These are phyloP conservation scores for Xenentodon cancila DNA, from an alignment of 2,797 vertebrate genomes.

Conservation along the genomic window DNA sequence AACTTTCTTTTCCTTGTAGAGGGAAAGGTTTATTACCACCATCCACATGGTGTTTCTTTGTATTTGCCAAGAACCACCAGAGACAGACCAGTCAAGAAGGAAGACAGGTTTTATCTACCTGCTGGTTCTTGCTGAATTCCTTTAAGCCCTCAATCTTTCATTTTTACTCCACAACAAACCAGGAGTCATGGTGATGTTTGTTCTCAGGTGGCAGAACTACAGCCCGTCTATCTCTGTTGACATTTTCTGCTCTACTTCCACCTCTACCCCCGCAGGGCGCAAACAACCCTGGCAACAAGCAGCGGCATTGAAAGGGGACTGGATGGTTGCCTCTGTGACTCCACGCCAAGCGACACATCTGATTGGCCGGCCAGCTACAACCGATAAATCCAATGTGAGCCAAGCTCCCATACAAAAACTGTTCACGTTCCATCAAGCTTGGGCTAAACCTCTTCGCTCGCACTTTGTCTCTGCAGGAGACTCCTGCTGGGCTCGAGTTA, in stretches of 20 bases:
- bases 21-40: too few relatives aligned
- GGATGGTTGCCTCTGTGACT: constrained; percentile 60
- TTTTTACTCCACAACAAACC: background rate
- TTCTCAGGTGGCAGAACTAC: constrained; percentile 39
- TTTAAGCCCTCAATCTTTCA: background rate
- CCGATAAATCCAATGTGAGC: constrained; percentile 14
- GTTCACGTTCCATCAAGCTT: constrained; percentile 23
- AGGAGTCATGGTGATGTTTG: constrained; percentile 3
- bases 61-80: background rate
- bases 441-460: constrained; percentile 1
- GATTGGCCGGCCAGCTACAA: constrained; percentile 47
- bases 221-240: constrained; percentile 29
- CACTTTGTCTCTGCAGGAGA: constrained; percentile 16
- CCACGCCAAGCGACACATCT: constrained; percentile 23
- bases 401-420: constrained; percentile 19
- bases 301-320: constrained; percentile 51
- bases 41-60: too few relatives aligned
- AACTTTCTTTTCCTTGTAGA: too few relatives aligned
- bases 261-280: constrained; percentile 49
- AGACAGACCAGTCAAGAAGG: too few relatives aligned
- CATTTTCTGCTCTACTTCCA: constrained; percentile 74
- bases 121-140: background rate
- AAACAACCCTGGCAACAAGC: constrained; percentile 72
- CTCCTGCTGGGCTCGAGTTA: constrained; percentile 20
- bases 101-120: constrained; percentile 1